phyloP scores from a whole-genome alignment of 1,140 invertebrate genomes.

The Bombyx mandarina region DNA sequence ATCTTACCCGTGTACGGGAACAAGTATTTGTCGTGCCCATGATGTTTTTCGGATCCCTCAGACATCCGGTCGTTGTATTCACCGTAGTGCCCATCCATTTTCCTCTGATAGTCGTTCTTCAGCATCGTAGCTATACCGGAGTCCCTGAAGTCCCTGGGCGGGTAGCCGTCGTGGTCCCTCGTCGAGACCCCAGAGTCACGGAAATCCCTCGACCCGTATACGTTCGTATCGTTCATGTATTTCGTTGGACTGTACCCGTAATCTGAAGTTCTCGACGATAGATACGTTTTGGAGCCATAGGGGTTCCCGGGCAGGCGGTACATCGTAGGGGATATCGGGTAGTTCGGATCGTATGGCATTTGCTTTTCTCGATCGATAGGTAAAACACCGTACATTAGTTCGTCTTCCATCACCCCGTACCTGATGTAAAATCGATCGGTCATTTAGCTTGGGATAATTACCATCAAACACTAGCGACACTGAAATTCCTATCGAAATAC shows the following conservation, averaged over 20 bases:
- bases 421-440: constrained; percentile 23
- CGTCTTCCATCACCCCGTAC: constrained; percentile 65
- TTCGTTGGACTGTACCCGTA: constrained; percentile 66
- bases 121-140: constrained; percentile 65
- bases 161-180: constrained; percentile 69
- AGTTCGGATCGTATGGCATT: constrained; percentile 63
- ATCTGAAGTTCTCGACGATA: constrained; percentile 56
- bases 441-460: constrained; percentile 48
- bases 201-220: constrained; percentile 57
- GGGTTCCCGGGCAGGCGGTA: constrained; percentile 55
- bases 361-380: constrained; percentile 60
- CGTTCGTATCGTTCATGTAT: constrained; percentile 55
- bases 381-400: constrained; percentile 58
- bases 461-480: constrained; percentile 28
- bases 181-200: constrained; percentile 40
- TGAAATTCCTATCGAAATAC: too few relatives aligned
- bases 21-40: constrained; percentile 81
- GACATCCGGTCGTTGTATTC: constrained; percentile 76
- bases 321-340: constrained; percentile 57
- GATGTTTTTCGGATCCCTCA: constrained; percentile 81
- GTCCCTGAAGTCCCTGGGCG: constrained; percentile 73
- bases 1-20: constrained; percentile 80
- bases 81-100: constrained; percentile 65
- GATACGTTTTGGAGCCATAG: constrained; percentile 65
- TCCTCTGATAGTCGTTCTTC: constrained; percentile 68